phyloP scores from a whole-genome alignment of 1,140 invertebrate genomes.

The Eciton burchellii region DNA sequence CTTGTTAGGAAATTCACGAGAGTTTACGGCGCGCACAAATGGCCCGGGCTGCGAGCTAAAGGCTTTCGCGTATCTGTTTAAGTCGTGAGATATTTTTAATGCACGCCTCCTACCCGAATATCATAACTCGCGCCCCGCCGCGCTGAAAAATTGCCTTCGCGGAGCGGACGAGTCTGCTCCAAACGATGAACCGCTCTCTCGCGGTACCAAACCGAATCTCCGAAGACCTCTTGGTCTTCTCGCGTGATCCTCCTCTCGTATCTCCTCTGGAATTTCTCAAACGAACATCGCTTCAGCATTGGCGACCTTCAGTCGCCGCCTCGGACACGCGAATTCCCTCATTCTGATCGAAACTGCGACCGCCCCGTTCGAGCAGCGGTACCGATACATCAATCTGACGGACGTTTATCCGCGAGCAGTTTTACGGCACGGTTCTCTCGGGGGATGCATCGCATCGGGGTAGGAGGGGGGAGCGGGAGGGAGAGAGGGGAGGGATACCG shows the following conservation, averaged over 20 bases:
- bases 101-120: slow-evolving; percentile 8
- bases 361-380: neutral
- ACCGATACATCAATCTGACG: neutral
- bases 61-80: slow-evolving; percentile 33
- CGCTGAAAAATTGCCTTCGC: slow-evolving; percentile 55
- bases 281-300: neutral
- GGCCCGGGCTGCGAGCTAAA: slow-evolving; percentile 45
- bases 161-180: too few relatives aligned
- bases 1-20: slow-evolving; percentile 53
- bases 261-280: too few relatives aligned
- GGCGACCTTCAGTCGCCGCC: neutral
- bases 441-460: slow-evolving; percentile 10
- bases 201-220: slow-evolving; percentile 13
- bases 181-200: neutral
- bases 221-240: too few relatives aligned
- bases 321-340: neutral
- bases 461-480: too few relatives aligned
- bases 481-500: too few relatives aligned
- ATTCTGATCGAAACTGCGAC: slow-evolving; percentile 4
- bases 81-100: slow-evolving; percentile 56
- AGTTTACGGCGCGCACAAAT: slow-evolving; percentile 39
- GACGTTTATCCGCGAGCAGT: slow-evolving; percentile 13
- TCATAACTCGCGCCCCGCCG: slow-evolving; percentile 37
- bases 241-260: too few relatives aligned
- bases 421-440: neutral